Evolutionary conservation across 2,888 invertebrate genomes (phyloP).

Genomic region (Volucella zonaria): DNA sequence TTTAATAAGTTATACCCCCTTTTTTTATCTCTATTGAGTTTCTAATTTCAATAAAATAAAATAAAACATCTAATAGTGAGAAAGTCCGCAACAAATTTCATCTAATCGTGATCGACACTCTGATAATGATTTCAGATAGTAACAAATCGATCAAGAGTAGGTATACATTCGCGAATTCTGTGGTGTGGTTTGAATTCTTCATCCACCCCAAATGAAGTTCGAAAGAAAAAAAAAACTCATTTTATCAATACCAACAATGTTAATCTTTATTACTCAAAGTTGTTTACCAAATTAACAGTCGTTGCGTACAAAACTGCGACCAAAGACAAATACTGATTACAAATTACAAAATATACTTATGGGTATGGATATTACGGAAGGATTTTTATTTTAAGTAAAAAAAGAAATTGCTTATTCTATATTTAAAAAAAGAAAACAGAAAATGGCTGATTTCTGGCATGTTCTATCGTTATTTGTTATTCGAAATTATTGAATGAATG

Average conservation of each 20-base stretch:
- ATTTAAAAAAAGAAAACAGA: constrained; percentile 54
- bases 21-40: too few species aligned
- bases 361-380: constrained; percentile 48
- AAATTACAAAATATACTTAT: constrained; percentile 48
- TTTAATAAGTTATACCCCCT: too few species aligned
- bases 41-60: too few species aligned
- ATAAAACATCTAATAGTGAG: too few species aligned
- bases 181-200: neutral
- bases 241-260: constrained; percentile 39
- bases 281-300: constrained; percentile 35
- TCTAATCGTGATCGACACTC: too few species aligned
- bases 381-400: constrained; percentile 50
- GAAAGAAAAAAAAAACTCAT: neutral
- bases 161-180: too few species aligned
- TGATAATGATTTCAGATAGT: too few species aligned
- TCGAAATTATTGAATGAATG: constrained; percentile 18
- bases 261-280: constrained; percentile 43
- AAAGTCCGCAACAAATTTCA: too few species aligned
- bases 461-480: constrained; percentile 12
- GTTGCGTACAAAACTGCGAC: constrained; percentile 47
- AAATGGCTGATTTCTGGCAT: constrained; percentile 25
- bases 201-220: neutral
- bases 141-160: too few species aligned
- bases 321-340: constrained; percentile 56
- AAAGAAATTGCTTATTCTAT: constrained; percentile 50